phyloP scores from a whole-genome alignment of 1,140 invertebrate genomes.

The Globodera ellingtonae region DNA sequence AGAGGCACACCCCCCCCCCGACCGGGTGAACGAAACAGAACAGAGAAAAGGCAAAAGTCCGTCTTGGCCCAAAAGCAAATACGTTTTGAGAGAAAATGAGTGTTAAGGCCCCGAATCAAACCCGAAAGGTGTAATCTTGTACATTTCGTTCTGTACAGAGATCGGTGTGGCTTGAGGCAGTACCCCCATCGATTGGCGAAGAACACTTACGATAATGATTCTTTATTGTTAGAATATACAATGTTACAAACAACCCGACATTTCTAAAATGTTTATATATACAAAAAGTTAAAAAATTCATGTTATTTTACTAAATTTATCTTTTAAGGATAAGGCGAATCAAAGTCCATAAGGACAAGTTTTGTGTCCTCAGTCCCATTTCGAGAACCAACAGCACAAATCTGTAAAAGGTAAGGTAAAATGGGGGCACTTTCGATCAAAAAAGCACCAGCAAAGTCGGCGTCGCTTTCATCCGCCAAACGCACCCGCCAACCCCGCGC shows the following conservation, averaged over 20 bases:
- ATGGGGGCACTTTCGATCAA: neutral
- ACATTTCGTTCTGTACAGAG: neutral
- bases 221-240: neutral
- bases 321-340: constrained; percentile 73
- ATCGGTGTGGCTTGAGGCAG: constrained; percentile 18
- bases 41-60: too few relatives aligned
- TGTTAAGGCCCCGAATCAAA: neutral
- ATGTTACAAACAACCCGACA: neutral
- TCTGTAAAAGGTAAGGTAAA: constrained; percentile 61
- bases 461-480: constrained; percentile 93
- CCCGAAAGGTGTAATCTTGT: neutral
- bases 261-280: neutral
- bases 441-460: constrained; percentile 79
- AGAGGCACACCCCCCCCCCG: neutral
- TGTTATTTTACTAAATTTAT: neutral
- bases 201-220: neutral
- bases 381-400: constrained; percentile 94
- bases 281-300: neutral
- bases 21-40: neutral
- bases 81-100: too few relatives aligned
- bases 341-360: constrained; percentile 93
- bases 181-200: neutral
- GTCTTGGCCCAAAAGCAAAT: too few relatives aligned
- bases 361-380: constrained; percentile 99
- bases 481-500: constrained; percentile 94